A percentile compares a stretch with the other conserved stretches of the same genome.
Conservation (phyloP, 2,113 vertebrate species). For the Eidolon helvum region DNA sequence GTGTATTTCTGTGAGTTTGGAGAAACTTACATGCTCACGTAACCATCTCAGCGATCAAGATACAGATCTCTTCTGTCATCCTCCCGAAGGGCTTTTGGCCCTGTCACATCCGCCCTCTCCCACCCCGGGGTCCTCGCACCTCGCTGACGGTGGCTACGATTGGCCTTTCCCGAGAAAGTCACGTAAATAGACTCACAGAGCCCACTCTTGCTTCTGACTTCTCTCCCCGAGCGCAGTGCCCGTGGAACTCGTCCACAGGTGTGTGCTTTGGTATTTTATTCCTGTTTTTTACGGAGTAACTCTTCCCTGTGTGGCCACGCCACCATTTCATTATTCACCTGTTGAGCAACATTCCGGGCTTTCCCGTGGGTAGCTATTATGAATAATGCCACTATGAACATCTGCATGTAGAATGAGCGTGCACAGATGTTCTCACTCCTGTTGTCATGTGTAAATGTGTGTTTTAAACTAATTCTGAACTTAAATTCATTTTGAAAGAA, state of each 20-base stretch:
- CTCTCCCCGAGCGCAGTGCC: not conserved
- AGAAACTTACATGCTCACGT: accelerated
- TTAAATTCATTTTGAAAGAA: not conserved
- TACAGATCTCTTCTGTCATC: no score
- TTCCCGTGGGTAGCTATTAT: not conserved
- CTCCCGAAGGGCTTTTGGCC: not conserved
- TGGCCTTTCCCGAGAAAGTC: not conserved
- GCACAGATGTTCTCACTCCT: not conserved
- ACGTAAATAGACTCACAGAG: accelerated
- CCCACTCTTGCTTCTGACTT: not conserved
- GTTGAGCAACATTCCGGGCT: no score
- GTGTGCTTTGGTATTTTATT: not conserved
- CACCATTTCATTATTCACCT: not conserved
- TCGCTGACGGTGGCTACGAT: not conserved
- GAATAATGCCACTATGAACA: not conserved
- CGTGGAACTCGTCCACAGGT: not conserved
- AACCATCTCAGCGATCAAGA: not conserved
- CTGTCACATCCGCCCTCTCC: accelerated
- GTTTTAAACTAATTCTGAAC: not conserved
- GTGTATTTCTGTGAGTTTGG: not conserved
- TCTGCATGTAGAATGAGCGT: not conserved
- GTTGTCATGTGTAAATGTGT: not conserved
- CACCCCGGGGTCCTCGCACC: accelerated
- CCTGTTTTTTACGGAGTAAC: not conserved
- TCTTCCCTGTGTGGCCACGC: not conserved